These are phyloP conservation scores for Tauraco hartlaubi DNA, from an alignment of 2,797 vertebrate species.

Conservation along the genomic window DNA sequence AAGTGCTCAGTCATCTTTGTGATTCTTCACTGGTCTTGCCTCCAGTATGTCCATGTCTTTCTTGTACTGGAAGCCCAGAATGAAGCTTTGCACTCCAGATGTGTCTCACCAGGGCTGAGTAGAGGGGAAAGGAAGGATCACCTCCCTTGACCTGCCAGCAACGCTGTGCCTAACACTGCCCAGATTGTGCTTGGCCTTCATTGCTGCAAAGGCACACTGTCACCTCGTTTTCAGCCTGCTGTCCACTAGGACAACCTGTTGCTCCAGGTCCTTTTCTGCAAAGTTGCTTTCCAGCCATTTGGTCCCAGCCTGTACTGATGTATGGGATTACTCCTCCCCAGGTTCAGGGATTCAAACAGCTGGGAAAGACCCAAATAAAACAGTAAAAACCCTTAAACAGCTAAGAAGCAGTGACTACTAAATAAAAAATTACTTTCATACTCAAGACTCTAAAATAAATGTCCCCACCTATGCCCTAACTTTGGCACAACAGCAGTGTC, in stretches of 20 bases:
- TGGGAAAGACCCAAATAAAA: neutral
- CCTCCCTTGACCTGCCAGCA: neutral
- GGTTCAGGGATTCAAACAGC: neutral
- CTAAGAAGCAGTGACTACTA: neutral
- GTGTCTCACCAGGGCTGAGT: no score
- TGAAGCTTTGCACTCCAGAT: no score
- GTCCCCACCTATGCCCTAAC: neutral
- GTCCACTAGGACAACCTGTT: neutral
- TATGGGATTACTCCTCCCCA: neutral
- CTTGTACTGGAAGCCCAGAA: no score
- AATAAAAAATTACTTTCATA: neutral
- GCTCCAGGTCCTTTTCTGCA: neutral
- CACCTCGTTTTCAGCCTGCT: neutral
- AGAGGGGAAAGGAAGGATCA: neutral
- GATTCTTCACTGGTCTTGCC: neutral
- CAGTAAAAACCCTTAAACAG: neutral
- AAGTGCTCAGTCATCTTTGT: neutral
- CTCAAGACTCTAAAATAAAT: neutral
- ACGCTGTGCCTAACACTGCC: rapidly evolving
- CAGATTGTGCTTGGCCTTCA: neutral
- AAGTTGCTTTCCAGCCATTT: neutral
- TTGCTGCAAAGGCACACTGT: neutral
- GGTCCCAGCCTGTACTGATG: neutral
- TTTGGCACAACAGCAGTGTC: neutral
- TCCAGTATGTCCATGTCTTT: neutral